phyloP scores from a whole-genome alignment of 2,113 vertebrate genomes.

The Indri indri region DNA sequence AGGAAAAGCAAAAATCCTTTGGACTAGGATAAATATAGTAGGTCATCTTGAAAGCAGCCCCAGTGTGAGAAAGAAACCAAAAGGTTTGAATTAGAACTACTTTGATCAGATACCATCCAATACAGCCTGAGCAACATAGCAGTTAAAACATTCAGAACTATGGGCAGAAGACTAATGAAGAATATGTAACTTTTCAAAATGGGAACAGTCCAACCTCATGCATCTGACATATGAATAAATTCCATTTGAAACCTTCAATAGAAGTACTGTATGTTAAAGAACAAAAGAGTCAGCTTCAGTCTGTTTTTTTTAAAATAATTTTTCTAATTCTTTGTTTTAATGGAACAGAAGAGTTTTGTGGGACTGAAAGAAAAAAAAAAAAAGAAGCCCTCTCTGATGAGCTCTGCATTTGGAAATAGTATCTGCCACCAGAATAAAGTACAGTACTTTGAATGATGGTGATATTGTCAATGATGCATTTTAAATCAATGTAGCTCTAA shows the following conservation, averaged over 20 bases:
- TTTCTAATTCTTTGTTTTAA: conserved; percentile 75
- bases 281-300: conserved; percentile 69
- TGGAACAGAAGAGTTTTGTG: conserved; percentile 60
- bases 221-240: conserved; percentile 56
- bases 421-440: conserved; percentile 54
- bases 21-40: background rate
- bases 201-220: background rate
- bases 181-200: conserved; percentile 52
- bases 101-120: background rate
- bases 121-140: background rate
- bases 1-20: background rate
- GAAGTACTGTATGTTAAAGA: conserved; percentile 46
- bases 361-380: conserved; percentile 30
- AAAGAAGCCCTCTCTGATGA: conserved; percentile 31
- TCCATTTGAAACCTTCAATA: conserved; percentile 55
- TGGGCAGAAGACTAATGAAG: conserved; percentile 39
- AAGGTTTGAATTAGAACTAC: background rate
- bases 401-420: conserved; percentile 49
- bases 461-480: conserved; percentile 69
- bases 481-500: conserved; percentile 66
- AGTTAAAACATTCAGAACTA: conserved; percentile 6
- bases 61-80: background rate
- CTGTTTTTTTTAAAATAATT: conserved; percentile 67
- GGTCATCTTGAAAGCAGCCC: background rate
- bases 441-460: conserved; percentile 47